Evolutionary conservation across 2,888 invertebrate genomes (phyloP).

Genomic region (Acleris emargana): DNA sequence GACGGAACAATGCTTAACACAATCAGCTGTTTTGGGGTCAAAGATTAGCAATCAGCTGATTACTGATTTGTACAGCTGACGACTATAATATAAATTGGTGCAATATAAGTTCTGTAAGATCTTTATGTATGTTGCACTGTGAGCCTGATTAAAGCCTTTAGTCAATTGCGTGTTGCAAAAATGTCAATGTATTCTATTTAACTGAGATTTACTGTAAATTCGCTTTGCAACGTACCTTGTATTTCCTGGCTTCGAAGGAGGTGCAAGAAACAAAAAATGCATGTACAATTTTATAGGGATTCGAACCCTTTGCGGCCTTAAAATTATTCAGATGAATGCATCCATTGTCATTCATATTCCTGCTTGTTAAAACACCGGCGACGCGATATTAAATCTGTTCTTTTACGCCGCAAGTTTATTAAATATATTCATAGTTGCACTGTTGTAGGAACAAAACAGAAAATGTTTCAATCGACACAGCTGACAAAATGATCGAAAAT

Average conservation of each 20-base stretch:
- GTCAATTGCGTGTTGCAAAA: slow-evolving; percentile 13
- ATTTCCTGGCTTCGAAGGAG: slow-evolving; percentile 90
- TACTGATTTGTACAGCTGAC: slow-evolving; percentile 46
- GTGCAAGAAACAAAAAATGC: slow-evolving; percentile 93
- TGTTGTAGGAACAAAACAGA: slow-evolving; percentile 25
- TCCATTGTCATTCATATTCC: slow-evolving; percentile 87
- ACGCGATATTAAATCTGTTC: slow-evolving; percentile 39
- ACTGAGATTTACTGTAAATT: slow-evolving; percentile 16
- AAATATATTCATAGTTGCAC: slow-evolving; percentile 45
- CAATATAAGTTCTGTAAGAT: neutral
- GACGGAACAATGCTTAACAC: slow-evolving; percentile 27
- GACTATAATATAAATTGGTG: slow-evolving; percentile 18
- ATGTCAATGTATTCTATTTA: slow-evolving; percentile 11
- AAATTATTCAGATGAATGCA: slow-evolving; percentile 92
- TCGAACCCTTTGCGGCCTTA: slow-evolving; percentile 89
- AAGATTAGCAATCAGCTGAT: slow-evolving; percentile 78
- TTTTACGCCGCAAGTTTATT: slow-evolving; percentile 41
- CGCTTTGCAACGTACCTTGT: slow-evolving; percentile 86
- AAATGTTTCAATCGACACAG: slow-evolving; percentile 17
- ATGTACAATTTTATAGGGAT: slow-evolving; percentile 91
- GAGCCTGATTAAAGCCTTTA: neutral
- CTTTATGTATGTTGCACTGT: slow-evolving; percentile 1
- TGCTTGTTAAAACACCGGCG: slow-evolving; percentile 55
- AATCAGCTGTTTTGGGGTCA: slow-evolving; percentile 75
- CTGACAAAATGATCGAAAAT: slow-evolving; percentile 17